Evolutionary conservation across 2,888 invertebrate genomes (phyloP).

Genomic region (Stenchaetothrips biformis): DNA sequence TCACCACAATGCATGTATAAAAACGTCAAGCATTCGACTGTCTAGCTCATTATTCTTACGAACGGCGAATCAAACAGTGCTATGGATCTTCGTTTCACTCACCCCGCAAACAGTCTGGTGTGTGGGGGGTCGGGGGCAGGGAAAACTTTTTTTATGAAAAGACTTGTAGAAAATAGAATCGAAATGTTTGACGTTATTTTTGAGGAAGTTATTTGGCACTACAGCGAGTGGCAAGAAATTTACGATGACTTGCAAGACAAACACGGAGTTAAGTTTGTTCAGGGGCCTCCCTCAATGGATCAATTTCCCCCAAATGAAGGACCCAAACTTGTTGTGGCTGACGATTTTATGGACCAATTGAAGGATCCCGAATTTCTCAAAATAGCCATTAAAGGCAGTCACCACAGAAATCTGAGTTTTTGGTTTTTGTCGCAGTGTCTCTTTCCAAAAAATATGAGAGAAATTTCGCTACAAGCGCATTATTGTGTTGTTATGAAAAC

Average conservation of each 20-base stretch:
- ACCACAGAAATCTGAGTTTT: not conserved
- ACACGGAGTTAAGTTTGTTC: not conserved
- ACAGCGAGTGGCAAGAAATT: not conserved
- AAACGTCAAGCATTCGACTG: too few relatives aligned
- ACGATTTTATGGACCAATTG: not conserved
- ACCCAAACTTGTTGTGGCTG: not conserved
- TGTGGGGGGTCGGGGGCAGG: not conserved
- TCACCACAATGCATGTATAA: too few relatives aligned
- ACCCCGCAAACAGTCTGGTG: not conserved
- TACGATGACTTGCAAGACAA: not conserved
- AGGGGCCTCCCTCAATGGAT: not conserved
- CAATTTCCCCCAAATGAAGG: not conserved
- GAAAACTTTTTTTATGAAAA: not conserved
- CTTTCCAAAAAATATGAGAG: constrained; percentile 3
- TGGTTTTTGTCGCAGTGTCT: not conserved
- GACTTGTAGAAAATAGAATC: not conserved
- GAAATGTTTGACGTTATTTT: not conserved
- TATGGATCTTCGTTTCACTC: not conserved
- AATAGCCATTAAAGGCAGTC: not conserved
- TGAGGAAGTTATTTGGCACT: not conserved
- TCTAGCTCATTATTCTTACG: too few relatives aligned
- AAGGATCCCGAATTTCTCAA: not conserved
- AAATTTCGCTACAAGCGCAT: not conserved
- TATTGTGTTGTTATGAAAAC: not conserved
- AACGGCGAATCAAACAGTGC: too few relatives aligned